Conservation (phyloP, 2,888 invertebrate genomes). For the Alcis repandata region DNA sequence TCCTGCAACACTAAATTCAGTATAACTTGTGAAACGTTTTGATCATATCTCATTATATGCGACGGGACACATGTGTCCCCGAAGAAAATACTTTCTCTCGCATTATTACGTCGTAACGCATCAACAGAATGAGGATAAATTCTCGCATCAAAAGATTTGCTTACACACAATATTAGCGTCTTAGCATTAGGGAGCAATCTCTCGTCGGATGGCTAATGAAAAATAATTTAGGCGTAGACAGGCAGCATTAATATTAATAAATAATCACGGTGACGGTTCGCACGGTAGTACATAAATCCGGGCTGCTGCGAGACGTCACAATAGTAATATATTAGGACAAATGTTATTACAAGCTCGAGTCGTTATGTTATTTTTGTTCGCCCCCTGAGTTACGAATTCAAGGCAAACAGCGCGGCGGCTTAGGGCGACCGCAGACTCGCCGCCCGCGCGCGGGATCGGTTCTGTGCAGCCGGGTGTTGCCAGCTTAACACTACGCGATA, state of each 20-base stretch:
- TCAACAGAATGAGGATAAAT: slow-evolving; percentile 60
- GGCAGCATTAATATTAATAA: slow-evolving; percentile 80
- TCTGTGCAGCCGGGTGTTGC: slow-evolving; percentile 32
- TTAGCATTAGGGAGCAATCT: slow-evolving; percentile 60
- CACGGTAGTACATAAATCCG: slow-evolving; percentile 80
- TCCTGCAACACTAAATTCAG: slow-evolving; percentile 2
- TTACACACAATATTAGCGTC: slow-evolving; percentile 66
- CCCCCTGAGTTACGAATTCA: slow-evolving; percentile 68
- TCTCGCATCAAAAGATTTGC: slow-evolving; percentile 68
- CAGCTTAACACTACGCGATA: slow-evolving; percentile 17
- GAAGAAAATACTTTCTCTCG: slow-evolving; percentile 30
- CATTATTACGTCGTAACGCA: slow-evolving; percentile 46
- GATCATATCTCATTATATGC: slow-evolving; percentile 14
- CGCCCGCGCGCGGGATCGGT: slow-evolving; percentile 35
- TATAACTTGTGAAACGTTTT: slow-evolving; percentile 14
- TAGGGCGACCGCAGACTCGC: slow-evolving; percentile 52
- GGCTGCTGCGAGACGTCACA: slow-evolving; percentile 78
- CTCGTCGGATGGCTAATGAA: slow-evolving; percentile 71
- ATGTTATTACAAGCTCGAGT: slow-evolving; percentile 84
- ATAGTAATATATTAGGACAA: slow-evolving; percentile 85
- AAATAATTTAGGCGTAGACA: slow-evolving; percentile 78
- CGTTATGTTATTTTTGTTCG: slow-evolving; percentile 83
- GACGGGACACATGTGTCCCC: slow-evolving; percentile 28
- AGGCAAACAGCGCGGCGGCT: slow-evolving; percentile 57
- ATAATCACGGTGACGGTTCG: slow-evolving; percentile 78